These are phyloP conservation scores for Tauraco hartlaubi DNA, from an alignment of 2,797 vertebrate species.

Conservation along the genomic window DNA sequence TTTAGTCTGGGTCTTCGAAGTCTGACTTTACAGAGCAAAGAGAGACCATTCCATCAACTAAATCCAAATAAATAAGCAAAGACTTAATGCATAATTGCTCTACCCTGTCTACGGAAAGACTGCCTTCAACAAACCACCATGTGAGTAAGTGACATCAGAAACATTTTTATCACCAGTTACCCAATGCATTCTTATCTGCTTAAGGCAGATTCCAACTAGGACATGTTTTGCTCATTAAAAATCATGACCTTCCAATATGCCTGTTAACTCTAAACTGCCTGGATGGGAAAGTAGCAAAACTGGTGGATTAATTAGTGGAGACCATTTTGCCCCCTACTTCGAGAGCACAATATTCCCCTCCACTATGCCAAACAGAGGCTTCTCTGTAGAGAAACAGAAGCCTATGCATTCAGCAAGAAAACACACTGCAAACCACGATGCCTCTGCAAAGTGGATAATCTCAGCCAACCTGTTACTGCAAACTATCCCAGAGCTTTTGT, in stretches of 20 bases:
- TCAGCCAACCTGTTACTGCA: background rate
- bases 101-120: conserved; percentile 24
- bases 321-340: background rate
- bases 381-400: background rate
- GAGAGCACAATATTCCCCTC: background rate
- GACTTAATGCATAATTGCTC: background rate
- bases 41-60: background rate
- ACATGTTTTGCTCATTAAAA: conserved; percentile 50
- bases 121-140: conserved; percentile 23
- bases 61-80: background rate
- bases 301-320: background rate
- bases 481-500: background rate
- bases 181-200: conserved; percentile 65
- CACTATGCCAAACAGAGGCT: background rate
- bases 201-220: conserved; percentile 54
- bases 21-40: background rate
- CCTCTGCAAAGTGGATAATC: background rate
- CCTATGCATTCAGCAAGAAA: background rate
- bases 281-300: background rate
- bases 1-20: background rate
- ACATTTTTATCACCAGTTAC: conserved; percentile 58
- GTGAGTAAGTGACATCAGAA: conserved; percentile 62
- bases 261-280: conserved; percentile 18
- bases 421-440: background rate
- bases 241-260: background rate